phyloP scores from a whole-genome alignment of 2,113 vertebrate species.

The Aspidoscelis tigris region DNA sequence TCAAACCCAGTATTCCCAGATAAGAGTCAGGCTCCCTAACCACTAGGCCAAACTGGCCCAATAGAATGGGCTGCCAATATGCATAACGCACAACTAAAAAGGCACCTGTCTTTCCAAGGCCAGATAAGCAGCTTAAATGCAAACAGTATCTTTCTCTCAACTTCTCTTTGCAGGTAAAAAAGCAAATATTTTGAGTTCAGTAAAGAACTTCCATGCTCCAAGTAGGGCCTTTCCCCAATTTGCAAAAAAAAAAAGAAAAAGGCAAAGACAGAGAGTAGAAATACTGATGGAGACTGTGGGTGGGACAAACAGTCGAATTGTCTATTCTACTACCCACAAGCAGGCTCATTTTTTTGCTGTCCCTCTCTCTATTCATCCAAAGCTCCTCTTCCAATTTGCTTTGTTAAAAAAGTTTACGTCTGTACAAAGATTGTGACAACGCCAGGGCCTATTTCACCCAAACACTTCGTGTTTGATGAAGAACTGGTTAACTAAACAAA shows the following conservation, averaged over 20 bases:
- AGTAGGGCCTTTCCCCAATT: neutral
- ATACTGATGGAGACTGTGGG: neutral
- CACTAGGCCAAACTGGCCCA: too few relatives aligned
- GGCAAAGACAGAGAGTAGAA: neutral
- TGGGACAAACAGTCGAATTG: neutral
- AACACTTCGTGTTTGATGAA: neutral
- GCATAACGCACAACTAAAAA: neutral
- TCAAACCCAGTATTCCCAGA: too few relatives aligned
- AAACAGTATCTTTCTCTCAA: neutral
- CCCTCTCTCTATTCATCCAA: neutral
- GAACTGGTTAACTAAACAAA: too few relatives aligned
- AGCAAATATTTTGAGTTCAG: neutral
- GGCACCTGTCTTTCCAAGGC: neutral
- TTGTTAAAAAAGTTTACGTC: neutral
- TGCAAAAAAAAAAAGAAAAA: neutral
- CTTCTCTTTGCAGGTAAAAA: neutral
- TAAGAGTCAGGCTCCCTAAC: too few relatives aligned
- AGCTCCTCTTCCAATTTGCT: too few relatives aligned
- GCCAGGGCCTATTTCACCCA: neutral
- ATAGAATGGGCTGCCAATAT: neutral
- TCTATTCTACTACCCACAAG: too few relatives aligned
- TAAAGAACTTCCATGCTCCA: neutral
- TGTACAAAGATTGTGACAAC: neutral
- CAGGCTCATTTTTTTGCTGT: neutral
- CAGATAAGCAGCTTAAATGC: neutral